Evolutionary conservation across 2,888 invertebrate genomes (phyloP).

Genomic region (Morpho deidamia): DNA sequence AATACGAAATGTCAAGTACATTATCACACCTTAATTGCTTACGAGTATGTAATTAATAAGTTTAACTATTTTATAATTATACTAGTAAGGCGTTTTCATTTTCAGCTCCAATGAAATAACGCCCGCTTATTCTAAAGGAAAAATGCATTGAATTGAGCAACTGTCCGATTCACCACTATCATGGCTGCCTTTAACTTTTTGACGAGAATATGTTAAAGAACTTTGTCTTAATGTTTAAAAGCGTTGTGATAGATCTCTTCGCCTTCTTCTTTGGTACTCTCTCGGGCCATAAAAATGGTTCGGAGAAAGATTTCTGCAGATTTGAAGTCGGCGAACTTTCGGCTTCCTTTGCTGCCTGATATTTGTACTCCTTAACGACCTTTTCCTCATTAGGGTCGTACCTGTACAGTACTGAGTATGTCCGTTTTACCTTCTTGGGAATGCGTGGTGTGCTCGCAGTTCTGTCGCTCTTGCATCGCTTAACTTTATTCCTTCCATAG

Average conservation of each 20-base stretch:
- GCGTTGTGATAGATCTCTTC: constrained; percentile 67
- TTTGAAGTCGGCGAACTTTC: constrained; percentile 33
- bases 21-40: constrained; percentile 13
- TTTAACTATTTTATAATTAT: not conserved
- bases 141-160: constrained; percentile 75
- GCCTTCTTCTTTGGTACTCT: constrained; percentile 64
- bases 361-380: constrained; percentile 70
- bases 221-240: constrained; percentile 67
- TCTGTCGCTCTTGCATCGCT: constrained; percentile 69
- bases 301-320: constrained; percentile 58
- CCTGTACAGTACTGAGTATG: constrained; percentile 67
- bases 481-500: constrained; percentile 66
- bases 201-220: constrained; percentile 66
- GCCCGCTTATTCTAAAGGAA: constrained; percentile 33
- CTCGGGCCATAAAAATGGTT: constrained; percentile 60
- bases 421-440: constrained; percentile 65
- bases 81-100: not conserved
- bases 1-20: constrained; percentile 12
- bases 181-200: constrained; percentile 50
- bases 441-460: constrained; percentile 46
- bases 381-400: constrained; percentile 67
- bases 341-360: constrained; percentile 51
- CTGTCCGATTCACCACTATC: constrained; percentile 34
- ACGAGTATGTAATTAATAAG: not conserved
- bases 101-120: constrained; percentile 3